Percentiles rank a stretch among this genome's conserved stretches.
Evolutionary conservation across 2,797 vertebrate species (phyloP).

Genomic region (Xenentodon cancila): DNA sequence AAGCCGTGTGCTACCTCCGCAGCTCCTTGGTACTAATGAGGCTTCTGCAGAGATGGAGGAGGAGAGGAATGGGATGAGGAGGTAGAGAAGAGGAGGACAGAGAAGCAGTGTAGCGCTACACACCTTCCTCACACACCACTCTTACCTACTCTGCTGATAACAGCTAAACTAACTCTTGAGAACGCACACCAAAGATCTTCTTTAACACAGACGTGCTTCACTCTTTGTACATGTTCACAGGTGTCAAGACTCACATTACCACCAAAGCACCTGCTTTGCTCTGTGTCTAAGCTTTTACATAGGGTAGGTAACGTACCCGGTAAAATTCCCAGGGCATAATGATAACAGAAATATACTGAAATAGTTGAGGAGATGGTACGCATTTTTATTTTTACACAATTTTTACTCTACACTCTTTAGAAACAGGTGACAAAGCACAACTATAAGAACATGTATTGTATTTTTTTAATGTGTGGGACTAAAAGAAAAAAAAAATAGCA

Average conservation of each 20-base stretch:
- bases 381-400: background rate
- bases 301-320: background rate
- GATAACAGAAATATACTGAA: background rate
- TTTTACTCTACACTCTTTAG: background rate
- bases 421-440: background rate
- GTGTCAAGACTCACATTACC: conserved; percentile 35
- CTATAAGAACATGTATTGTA: background rate
- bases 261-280: conserved; percentile 9
- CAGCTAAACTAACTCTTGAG: conserved; percentile 51
- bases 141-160: conserved; percentile 57
- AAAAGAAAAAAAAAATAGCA: too few species aligned
- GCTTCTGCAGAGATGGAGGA: conserved; percentile 73
- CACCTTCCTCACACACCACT: conserved; percentile 69
- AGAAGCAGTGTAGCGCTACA: conserved; percentile 51
- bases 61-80: conserved; percentile 62
- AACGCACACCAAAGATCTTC: conserved; percentile 46
- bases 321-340: background rate
- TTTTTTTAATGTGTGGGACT: background rate
- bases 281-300: conserved; percentile 4
- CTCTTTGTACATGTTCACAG: conserved; percentile 26
- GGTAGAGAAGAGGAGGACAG: conserved; percentile 58
- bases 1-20: conserved; percentile 78
- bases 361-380: background rate
- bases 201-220: conserved; percentile 20
- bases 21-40: conserved; percentile 78